Evolutionary conservation across 1,140 invertebrate species (phyloP).

Genomic region (Drosophila triauraria): DNA sequence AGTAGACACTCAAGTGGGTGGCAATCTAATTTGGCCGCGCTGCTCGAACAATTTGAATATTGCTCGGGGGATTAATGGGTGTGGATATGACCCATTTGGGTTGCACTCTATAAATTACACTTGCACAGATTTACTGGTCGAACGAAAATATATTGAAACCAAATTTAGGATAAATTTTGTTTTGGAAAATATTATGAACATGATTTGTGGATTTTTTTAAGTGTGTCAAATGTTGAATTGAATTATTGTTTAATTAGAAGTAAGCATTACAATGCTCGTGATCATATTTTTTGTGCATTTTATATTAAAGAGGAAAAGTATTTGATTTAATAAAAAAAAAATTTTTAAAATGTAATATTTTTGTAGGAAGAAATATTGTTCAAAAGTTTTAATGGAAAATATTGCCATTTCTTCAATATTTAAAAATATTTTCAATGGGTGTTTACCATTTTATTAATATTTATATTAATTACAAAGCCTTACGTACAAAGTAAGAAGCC

Average conservation of each 20-base stretch:
- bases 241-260: not conserved
- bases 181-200: not conserved
- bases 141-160: not conserved
- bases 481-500: no score
- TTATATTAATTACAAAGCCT: no score
- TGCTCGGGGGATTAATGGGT: conserved; percentile 47
- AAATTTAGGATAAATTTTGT: not conserved
- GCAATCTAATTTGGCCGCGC: conserved; percentile 47
- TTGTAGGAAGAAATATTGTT: no score
- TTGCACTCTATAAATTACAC: conserved; percentile 44
- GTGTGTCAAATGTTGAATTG: not conserved
- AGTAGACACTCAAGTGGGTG: conserved; percentile 28
- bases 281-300: no score
- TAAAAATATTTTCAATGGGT: no score
- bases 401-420: no score
- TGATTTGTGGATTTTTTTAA: not conserved
- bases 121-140: not conserved
- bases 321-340: no score
- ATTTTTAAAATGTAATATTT: no score
- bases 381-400: no score
- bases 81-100: conserved; percentile 47
- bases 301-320: no score
- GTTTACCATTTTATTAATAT: no score
- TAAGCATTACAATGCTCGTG: no score
- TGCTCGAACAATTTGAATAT: conserved; percentile 54